Evolutionary conservation across 2,113 vertebrate genomes (phyloP), one percentile per base, ranked within the genome.

Genomic region (Chloebia gouldiae): DNA sequence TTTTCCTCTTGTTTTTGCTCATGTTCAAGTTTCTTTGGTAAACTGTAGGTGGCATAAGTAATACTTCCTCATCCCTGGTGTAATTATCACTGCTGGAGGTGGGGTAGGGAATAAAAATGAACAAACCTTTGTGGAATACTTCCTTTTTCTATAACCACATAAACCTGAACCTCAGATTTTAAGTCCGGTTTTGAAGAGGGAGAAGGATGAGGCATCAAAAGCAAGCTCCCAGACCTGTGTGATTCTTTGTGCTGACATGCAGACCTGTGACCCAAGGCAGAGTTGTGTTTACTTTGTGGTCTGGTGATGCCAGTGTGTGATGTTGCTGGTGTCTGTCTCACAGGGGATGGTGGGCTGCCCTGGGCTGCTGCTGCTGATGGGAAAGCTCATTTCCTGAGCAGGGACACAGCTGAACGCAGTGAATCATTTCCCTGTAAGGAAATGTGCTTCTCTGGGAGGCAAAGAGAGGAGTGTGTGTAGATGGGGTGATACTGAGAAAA

Each of bases 41-140:
- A 94, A 85, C 81, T 95, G 85, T 93, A 93, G 90, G 79, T 90
- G 90, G 90, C 87, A 82, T 91, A 93, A 90, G 81, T 65, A 93
- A 80, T 51, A 39, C 59, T 91, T 90, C 90, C 64, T 85, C 0
- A 0, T 95, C 11, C 6, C 37, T 50, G 13, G 22, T 78, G 83
- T 68, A 79, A 61, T 87, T 82, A 37, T 20, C 39, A 11, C 69
- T 65, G 60, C 65, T 88, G 88, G 79, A 82, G 54, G 63, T 72
- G 71, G 82, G 31, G n/a, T 60, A 40, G 28, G 39, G 59, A 91
- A 82, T 82, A 68, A 49, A 45, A 53, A 87, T 39, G n/a, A 86
- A 31, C 30, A 84, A 91, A 86, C 15, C 42, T 20, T 13, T 35
- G 30, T 39, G 27, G 37, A 73, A 86, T 70, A 77, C 50, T 57